phyloP scores from a whole-genome alignment of 2,113 vertebrate species.

The Ammodytes marinus region DNA sequence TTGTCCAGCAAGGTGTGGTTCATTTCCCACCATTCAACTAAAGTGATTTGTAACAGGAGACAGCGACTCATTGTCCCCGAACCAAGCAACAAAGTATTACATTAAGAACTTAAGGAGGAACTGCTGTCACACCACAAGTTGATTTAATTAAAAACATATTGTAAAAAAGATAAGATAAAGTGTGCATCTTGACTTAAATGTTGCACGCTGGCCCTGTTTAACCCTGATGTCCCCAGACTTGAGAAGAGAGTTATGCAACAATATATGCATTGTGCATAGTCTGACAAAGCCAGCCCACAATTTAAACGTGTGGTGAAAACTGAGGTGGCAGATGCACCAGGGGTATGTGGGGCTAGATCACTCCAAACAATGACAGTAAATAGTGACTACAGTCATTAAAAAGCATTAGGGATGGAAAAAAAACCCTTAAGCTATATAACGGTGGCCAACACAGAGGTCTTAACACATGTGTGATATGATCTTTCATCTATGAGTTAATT shows the following conservation, averaged over 20 bases:
- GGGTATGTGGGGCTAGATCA: background rate
- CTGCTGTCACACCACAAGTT: background rate
- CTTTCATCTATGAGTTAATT: background rate
- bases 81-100: conserved; percentile 23
- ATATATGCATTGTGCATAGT: conserved; percentile 53
- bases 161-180: background rate
- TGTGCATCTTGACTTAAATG: background rate
- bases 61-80: conserved; percentile 59
- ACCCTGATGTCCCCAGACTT: conserved; percentile 15
- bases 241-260: conserved; percentile 52
- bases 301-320: conserved; percentile 9
- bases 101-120: conserved; percentile 49
- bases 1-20: conserved; percentile 67
- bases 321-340: background rate
- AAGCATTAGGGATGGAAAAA: background rate
- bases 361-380: conserved; percentile 1
- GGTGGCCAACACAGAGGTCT: background rate
- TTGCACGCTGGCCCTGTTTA: conserved; percentile 12
- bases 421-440: background rate
- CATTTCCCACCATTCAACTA: conserved; percentile 74
- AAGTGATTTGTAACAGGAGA: conserved; percentile 60
- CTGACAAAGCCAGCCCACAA: conserved; percentile 37
- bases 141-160: background rate
- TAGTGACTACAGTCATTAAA: background rate
- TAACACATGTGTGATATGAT: background rate